Conservation (phyloP, 2,888 invertebrate genomes). For the Arrhopalites spinosus region DNA sequence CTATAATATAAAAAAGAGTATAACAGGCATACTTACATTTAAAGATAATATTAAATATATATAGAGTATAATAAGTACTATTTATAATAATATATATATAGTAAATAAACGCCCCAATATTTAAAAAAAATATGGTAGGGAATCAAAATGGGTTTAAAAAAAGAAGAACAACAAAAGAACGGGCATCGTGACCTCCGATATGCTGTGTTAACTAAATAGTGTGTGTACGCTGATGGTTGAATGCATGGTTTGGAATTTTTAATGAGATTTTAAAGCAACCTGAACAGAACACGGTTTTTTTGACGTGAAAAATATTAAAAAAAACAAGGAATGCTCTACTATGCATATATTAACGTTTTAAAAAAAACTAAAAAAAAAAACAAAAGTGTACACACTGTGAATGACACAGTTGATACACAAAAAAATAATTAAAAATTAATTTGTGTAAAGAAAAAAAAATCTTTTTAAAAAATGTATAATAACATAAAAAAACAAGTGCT, state of each 20-base stretch:
- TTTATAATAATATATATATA: not conserved
- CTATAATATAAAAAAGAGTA: no score
- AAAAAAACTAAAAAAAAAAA: no score
- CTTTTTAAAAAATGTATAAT: no score
- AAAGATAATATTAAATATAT: not conserved
- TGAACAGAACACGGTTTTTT: constrained; percentile 2
- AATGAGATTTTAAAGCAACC: constrained; percentile 15
- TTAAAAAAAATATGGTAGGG: not conserved
- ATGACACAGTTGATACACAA: no score
- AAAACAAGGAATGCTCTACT: no score
- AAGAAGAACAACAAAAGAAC: not conserved
- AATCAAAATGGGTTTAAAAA: not conserved
- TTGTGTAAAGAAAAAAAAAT: no score
- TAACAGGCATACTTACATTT: no score
- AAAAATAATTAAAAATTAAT: no score
- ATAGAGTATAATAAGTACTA: not conserved
- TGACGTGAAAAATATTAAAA: no score
- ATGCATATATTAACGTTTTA: no score
- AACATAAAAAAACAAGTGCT: no score
- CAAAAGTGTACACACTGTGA: no score
- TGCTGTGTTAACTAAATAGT: constrained; percentile 1
- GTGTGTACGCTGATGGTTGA: not conserved
- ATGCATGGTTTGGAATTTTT: constrained; percentile 11
- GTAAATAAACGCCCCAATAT: not conserved
- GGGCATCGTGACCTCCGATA: constrained; percentile 9